Base-by-base conservation (phyloP, 2,888 invertebrate genomes). In the Sycophila texana region DNA sequence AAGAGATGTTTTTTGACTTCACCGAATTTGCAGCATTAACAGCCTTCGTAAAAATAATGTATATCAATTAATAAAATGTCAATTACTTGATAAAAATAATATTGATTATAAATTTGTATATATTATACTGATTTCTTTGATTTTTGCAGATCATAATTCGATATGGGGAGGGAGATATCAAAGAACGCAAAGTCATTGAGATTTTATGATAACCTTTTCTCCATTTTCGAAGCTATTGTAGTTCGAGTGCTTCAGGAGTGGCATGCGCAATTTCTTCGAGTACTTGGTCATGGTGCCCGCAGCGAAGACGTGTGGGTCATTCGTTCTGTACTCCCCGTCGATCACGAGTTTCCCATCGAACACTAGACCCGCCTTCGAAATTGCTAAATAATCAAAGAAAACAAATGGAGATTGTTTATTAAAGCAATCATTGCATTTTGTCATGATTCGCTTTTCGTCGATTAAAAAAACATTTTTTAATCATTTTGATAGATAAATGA, bases 221-320 rank as follows among this genome's bases (percentile, higher is more conserved):
- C 95, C 95, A 63, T 95, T 92, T 86, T 95, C 95, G 70, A 92
- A 91, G 0, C 93, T 91, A 86, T 92, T 92, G 85, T 92, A 94
- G 85, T 93, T 91, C n/a, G 90, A 87, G 82, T 95, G 94, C 16
- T 91, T 86, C 80, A 90, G 89, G 16, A 90, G 86, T 0, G 94
- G 93, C 85, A 92, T 92, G 12, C 22, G 60, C 83, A 93, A 92
- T n/a, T 91, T 91, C 13, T 93, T 90, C 0, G 94, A 93, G 86
- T 95, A 95, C 80, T 93, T 92, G 3, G 93, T 93, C 74, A 93
- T 90, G 0, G 94, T 91, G 0, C 95, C 95, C 2, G 94, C 95
- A 0, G 93, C 95, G 85, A 91, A 94, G 74, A 95, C 93, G 77
- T 88, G 87, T 0, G 92, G 92, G 86, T 95, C 95, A 86, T 94